A percentile compares a stretch with the other conserved stretches of the same genome.
Evolutionary conservation across 2,797 vertebrate species (phyloP).

Genomic region (Tarsius wallacei): DNA sequence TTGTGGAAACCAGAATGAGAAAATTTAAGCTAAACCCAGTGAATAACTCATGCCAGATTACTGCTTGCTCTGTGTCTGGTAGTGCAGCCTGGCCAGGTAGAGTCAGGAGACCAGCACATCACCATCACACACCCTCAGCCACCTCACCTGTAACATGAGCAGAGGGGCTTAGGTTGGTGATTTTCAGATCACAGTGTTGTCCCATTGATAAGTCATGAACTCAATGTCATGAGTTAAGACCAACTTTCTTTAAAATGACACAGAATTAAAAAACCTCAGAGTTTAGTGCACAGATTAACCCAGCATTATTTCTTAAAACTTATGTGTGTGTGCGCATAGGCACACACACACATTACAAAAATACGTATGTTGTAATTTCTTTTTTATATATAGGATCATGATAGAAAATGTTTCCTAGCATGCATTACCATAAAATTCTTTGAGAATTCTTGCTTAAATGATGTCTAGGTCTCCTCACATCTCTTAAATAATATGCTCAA

Average conservation of each 20-base stretch:
- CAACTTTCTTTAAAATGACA: conserved; percentile 59
- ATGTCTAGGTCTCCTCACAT: neutral
- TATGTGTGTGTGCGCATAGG: neutral
- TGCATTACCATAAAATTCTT: neutral
- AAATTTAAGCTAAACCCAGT: conserved; percentile 7
- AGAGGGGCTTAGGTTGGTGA: neutral
- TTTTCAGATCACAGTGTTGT: neutral
- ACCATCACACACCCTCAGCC: neutral
- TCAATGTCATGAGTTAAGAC: conserved; percentile 58
- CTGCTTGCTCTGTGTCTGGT: neutral
- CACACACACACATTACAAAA: no score
- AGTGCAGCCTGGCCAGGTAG: neutral
- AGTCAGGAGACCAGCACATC: neutral
- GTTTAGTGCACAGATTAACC: conserved; percentile 21
- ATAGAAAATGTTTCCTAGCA: neutral
- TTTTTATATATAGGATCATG: neutral
- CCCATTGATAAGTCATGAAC: conserved; percentile 23
- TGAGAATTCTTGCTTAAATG: neutral
- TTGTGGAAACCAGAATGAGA: neutral
- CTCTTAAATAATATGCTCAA: neutral
- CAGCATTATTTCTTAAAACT: neutral
- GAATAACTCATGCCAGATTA: neutral
- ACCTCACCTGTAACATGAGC: neutral
- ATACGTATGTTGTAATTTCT: neutral
- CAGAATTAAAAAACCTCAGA: neutral